These are phyloP conservation scores for Sylvietta virens DNA, from an alignment of 2,113 vertebrate genomes.

Conservation along the genomic window DNA sequence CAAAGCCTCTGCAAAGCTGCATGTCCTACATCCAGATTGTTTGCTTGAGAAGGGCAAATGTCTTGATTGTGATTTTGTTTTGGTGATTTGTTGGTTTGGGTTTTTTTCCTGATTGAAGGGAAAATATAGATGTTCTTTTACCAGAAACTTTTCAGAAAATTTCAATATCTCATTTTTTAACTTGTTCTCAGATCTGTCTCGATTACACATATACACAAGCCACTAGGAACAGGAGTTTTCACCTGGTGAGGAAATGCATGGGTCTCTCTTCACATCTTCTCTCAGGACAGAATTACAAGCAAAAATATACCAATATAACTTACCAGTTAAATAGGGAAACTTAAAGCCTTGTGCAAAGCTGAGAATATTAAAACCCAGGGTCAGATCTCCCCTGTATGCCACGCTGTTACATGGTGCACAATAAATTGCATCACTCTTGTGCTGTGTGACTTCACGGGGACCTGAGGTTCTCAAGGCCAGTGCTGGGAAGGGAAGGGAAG, in stretches of 20 bases:
- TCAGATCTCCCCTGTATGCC: not conserved
- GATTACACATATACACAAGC: not conserved
- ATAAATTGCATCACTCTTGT: not conserved
- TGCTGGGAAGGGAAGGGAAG: not conserved
- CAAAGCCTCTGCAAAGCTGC: not conserved
- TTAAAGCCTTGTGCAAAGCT: not conserved
- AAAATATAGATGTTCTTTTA: not conserved
- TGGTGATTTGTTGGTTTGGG: not conserved
- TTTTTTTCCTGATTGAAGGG: not conserved
- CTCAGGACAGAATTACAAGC: not conserved
- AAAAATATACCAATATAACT: not conserved
- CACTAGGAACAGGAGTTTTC: not conserved
- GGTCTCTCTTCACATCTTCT: rapidly evolving
- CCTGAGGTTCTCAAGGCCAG: not conserved
- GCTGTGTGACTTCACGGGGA: not conserved
- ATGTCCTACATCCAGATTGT: rapidly evolving
- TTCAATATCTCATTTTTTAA: not conserved
- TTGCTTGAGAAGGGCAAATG: not conserved
- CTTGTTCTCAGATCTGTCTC: not conserved
- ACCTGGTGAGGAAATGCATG: rapidly evolving
- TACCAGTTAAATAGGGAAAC: not conserved
- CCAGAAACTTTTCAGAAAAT: not conserved
- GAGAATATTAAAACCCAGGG: not conserved
- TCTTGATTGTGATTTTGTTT: not conserved
- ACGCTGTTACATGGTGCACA: rapidly evolving